Percentiles rank a stretch among this genome's conserved stretches.
Evolutionary conservation across 1,140 invertebrate genomes (phyloP).

Genomic region (Kradibia gibbosae): DNA sequence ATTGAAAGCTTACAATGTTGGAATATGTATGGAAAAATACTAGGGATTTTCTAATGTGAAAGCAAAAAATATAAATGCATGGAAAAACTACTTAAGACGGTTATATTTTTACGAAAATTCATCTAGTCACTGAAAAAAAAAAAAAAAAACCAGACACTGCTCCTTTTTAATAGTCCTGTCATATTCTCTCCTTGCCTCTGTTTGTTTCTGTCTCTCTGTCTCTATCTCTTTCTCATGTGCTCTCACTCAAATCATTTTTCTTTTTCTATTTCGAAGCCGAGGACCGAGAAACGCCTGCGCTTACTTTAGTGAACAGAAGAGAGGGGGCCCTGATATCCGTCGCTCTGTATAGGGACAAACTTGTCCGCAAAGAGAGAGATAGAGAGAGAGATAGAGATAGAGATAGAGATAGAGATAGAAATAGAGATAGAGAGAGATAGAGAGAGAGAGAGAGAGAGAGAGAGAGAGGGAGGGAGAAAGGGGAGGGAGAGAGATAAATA

Average conservation of each 20-base stretch:
- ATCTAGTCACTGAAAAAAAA: conserved; percentile 20
- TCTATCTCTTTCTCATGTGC: background rate
- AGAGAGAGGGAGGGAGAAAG: background rate
- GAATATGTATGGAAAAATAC: too few species aligned
- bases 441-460: conserved; percentile 24
- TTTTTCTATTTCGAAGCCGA: background rate
- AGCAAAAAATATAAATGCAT: background rate
- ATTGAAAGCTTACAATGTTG: too few species aligned
- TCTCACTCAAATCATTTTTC: background rate
- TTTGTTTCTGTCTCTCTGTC: conserved; percentile 6
- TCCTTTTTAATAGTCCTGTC: conserved; percentile 39
- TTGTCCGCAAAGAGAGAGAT: background rate
- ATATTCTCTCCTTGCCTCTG: conserved; percentile 21
- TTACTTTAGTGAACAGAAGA: conserved; percentile 27
- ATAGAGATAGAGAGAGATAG: background rate
- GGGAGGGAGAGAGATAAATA: too few species aligned
- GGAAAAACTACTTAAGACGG: conserved; percentile 5
- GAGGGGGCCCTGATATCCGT: conserved; percentile 42
- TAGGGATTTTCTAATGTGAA: background rate
- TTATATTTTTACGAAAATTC: conserved; percentile 40
- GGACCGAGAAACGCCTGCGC: conserved; percentile 37
- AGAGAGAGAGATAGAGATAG: background rate
- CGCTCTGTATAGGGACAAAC: conserved; percentile 32
- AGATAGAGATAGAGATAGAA: background rate
- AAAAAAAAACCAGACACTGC: conserved; percentile 16